These are phyloP conservation scores for Drosophila tropicalis DNA, from an alignment of 1,140 invertebrate species.

Conservation along the genomic window DNA sequence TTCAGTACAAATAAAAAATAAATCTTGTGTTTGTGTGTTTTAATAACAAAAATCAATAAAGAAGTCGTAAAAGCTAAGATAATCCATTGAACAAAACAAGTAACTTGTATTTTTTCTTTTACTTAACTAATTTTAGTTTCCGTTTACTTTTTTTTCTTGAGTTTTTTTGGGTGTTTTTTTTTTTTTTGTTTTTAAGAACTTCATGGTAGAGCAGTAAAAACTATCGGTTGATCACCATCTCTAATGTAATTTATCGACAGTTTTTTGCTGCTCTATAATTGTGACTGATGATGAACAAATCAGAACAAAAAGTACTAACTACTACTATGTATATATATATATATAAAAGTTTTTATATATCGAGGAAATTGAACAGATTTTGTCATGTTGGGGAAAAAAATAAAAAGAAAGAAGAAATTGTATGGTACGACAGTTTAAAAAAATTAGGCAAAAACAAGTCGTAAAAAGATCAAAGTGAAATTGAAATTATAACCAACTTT, in stretches of 20 bases:
- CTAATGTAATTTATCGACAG: not conserved
- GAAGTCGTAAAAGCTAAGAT: slow-evolving; percentile 44
- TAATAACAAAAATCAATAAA: slow-evolving; percentile 56
- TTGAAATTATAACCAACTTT: slow-evolving; percentile 53
- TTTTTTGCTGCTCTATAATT: slow-evolving; percentile 22
- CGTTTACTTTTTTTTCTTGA: not conserved
- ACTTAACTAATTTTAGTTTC: slow-evolving; percentile 27
- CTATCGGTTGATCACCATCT: not conserved
- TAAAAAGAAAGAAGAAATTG: slow-evolving; percentile 30
- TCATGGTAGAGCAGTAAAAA: slow-evolving; percentile 30
- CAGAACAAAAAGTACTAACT: slow-evolving; percentile 67
- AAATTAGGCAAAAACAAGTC: slow-evolving; percentile 46
- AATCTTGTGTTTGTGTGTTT: slow-evolving; percentile 37
- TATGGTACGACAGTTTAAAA: slow-evolving; percentile 68
- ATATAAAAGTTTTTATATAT: slow-evolving; percentile 38
- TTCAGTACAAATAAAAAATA: slow-evolving; percentile 74
- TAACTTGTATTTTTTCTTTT: slow-evolving; percentile 55
- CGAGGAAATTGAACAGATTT: slow-evolving; percentile 43
- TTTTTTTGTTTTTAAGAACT: slow-evolving; percentile 43
- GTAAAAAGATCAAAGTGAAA: slow-evolving; percentile 45
- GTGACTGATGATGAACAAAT: slow-evolving; percentile 72
- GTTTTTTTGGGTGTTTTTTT: not conserved
- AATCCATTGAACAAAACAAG: slow-evolving; percentile 78
- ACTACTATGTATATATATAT: slow-evolving; percentile 22
- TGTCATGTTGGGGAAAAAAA: slow-evolving; percentile 36